Percentiles rank a stretch among this genome's conserved stretches.
Evolutionary conservation across 2,113 vertebrate genomes (phyloP).

Genomic region (Esox niger): DNA sequence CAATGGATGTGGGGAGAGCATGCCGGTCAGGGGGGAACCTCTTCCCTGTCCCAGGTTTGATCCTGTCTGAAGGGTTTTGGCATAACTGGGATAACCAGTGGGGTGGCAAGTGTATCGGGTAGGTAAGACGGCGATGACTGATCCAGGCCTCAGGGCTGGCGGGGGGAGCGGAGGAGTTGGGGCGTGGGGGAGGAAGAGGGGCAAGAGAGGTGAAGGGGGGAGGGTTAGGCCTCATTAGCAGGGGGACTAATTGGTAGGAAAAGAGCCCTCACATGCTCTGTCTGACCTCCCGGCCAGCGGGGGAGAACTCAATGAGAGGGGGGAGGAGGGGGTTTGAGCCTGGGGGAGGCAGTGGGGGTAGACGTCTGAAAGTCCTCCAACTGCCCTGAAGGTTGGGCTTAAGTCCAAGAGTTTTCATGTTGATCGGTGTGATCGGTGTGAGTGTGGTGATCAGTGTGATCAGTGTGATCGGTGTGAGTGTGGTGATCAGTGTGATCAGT

Average conservation of each 20-base stretch:
- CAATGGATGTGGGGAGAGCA: neutral
- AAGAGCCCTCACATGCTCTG: slow-evolving; percentile 70
- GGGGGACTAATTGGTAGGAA: slow-evolving; percentile 74
- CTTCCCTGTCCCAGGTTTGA: neutral
- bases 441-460: too few species aligned
- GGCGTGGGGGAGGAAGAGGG: slow-evolving; percentile 28
- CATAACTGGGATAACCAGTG: slow-evolving; percentile 66
- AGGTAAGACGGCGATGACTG: slow-evolving; percentile 9
- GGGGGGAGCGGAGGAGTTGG: slow-evolving; percentile 10
- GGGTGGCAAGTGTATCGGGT: slow-evolving; percentile 39
- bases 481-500: too few species aligned
- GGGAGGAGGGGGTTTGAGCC: slow-evolving; percentile 23
- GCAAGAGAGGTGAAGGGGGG: slow-evolving; percentile 41
- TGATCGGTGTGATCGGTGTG: too few species aligned
- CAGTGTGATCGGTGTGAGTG: too few species aligned
- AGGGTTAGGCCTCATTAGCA: slow-evolving; percentile 69
- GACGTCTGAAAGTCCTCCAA: slow-evolving; percentile 41
- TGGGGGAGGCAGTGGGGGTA: neutral
- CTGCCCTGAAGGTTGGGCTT: too few species aligned
- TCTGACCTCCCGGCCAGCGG: slow-evolving; percentile 72
- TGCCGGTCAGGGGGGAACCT: neutral
- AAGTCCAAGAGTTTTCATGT: too few species aligned
- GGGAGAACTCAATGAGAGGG: slow-evolving; percentile 46
- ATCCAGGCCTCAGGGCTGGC: slow-evolving; percentile 43
- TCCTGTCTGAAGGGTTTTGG: slow-evolving; percentile 49